phyloP scores from a whole-genome alignment of 2,888 invertebrate species.

The Eremobia ochroleuca region DNA sequence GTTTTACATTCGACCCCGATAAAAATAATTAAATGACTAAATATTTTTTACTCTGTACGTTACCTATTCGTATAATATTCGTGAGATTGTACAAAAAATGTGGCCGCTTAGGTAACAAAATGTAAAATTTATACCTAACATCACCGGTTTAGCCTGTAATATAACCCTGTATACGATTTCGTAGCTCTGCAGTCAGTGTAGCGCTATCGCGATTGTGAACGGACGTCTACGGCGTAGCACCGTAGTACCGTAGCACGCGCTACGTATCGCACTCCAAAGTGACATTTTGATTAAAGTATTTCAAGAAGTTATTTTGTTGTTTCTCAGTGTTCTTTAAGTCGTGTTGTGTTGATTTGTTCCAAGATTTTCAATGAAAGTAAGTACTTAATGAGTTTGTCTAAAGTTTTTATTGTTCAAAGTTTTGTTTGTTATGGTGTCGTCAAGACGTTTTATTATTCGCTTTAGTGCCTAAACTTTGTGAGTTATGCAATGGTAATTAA shows the following conservation, averaged over 20 bases:
- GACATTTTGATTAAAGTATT: slow-evolving; percentile 48
- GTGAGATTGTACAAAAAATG: slow-evolving; percentile 63
- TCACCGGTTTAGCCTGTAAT: slow-evolving; percentile 54
- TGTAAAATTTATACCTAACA: slow-evolving; percentile 69
- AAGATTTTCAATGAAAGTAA: slow-evolving; percentile 55
- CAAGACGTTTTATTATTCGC: slow-evolving; percentile 43
- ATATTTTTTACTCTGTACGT: slow-evolving; percentile 55
- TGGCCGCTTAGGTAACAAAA: slow-evolving; percentile 68
- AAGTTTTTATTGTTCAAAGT: slow-evolving; percentile 57
- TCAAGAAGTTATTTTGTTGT: slow-evolving; percentile 26
- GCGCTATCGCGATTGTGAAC: slow-evolving; percentile 72
- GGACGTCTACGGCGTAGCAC: slow-evolving; percentile 82
- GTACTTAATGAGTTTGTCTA: slow-evolving; percentile 50
- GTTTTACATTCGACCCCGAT: slow-evolving; percentile 57
- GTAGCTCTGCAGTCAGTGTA: slow-evolving; percentile 75
- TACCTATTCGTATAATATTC: slow-evolving; percentile 64
- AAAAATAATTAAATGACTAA: slow-evolving; percentile 61
- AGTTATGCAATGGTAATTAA: not conserved
- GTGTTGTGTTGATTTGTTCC: slow-evolving; percentile 57
- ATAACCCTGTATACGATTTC: slow-evolving; percentile 54
- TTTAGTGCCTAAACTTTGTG: slow-evolving; percentile 32
- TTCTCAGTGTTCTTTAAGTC: slow-evolving; percentile 48
- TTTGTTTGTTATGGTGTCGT: slow-evolving; percentile 47
- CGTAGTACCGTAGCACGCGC: slow-evolving; percentile 67
- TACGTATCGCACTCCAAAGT: slow-evolving; percentile 53